Conservation (phyloP, 2,797 vertebrate species). For the Muraenolepis orangiensis region DNA sequence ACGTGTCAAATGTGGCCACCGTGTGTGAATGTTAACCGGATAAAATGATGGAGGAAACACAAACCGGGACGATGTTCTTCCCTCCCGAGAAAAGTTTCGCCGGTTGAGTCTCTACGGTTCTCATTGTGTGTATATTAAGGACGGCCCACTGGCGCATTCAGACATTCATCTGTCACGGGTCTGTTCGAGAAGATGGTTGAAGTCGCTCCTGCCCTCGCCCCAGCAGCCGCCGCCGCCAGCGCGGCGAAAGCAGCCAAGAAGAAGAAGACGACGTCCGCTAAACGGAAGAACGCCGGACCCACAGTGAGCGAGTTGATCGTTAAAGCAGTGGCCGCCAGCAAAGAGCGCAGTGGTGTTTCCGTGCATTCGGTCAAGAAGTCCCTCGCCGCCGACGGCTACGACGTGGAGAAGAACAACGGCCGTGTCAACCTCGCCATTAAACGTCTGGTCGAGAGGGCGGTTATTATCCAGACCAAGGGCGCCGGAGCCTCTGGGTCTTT, state of each 20-base stretch:
- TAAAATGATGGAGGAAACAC: neutral
- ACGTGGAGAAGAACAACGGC: neutral
- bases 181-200: neutral
- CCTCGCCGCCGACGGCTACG: neutral
- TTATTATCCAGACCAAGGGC: neutral
- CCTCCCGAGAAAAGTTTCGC: neutral
- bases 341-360: neutral
- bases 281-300: neutral
- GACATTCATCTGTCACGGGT: neutral
- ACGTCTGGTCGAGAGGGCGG: neutral
- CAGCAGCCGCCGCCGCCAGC: neutral
- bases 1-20: neutral
- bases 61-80: neutral
- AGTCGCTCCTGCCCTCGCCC: neutral
- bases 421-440: neutral
- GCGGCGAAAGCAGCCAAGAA: neutral
- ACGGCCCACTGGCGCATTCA: neutral
- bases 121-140: neutral
- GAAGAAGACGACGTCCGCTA: neutral
- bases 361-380: neutral
- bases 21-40: neutral
- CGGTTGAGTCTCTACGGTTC: slow-evolving; percentile 1
- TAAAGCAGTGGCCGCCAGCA: neutral
- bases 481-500: neutral
- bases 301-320: neutral